Percentiles rank a stretch among this genome's conserved stretches.
Evolutionary conservation across 2,888 invertebrate genomes (phyloP).

Genomic region (Cosmopolites sordidus): DNA sequence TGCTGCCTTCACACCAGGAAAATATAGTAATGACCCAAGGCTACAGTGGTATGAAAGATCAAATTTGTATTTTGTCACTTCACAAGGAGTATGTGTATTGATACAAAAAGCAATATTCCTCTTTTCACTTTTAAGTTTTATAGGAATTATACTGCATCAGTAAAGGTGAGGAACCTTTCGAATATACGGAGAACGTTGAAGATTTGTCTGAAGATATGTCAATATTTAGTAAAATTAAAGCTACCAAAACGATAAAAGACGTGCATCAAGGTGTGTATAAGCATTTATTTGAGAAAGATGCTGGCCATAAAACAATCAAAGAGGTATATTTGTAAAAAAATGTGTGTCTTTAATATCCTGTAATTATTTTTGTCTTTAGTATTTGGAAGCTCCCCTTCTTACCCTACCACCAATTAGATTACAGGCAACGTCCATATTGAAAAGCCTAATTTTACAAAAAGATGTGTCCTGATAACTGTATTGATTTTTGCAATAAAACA

Average conservation of each 20-base stretch:
- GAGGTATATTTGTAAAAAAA: constrained; percentile 36
- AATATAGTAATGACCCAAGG: constrained; percentile 46
- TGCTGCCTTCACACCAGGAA: constrained; percentile 57
- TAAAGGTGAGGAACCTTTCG: constrained; percentile 31
- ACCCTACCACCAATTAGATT: constrained; percentile 43
- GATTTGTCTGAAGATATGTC: constrained; percentile 25
- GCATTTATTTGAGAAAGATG: constrained; percentile 36
- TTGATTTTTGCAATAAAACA: too few species aligned
- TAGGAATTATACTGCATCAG: constrained; percentile 43
- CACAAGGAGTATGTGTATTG: constrained; percentile 54
- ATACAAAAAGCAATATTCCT: not conserved
- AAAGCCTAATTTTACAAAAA: constrained; percentile 39
- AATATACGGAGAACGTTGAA: constrained; percentile 23
- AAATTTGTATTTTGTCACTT: constrained; percentile 59
- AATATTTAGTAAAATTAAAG: constrained; percentile 36
- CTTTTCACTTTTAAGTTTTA: constrained; percentile 20
- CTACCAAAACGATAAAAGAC: constrained; percentile 29
- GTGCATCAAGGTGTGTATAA: constrained; percentile 17
- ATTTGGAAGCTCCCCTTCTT: constrained; percentile 43
- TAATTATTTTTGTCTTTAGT: constrained; percentile 32
- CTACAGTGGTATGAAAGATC: constrained; percentile 59
- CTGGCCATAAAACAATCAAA: constrained; percentile 35
- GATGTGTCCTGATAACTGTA: constrained; percentile 6
- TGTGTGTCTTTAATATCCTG: not conserved
- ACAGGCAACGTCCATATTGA: constrained; percentile 38